Conservation (phyloP, 2,888 invertebrate species). For the Eumacrocentrus americanus region DNA sequence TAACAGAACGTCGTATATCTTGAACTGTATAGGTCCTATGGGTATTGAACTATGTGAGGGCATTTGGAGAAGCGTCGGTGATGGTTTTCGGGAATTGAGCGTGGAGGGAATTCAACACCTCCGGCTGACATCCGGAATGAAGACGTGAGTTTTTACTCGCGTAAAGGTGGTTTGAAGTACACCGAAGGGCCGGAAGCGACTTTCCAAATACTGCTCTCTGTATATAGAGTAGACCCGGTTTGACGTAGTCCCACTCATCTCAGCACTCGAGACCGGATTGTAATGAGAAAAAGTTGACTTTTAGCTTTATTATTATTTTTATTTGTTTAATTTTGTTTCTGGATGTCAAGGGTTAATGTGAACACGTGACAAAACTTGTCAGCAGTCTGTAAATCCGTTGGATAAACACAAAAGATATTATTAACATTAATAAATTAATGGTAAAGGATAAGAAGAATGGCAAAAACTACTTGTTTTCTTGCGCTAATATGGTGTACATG, state of each 20-base stretch:
- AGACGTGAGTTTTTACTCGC: neutral
- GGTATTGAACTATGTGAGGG: neutral
- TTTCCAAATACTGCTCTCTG: constrained; percentile 4
- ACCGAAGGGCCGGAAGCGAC: constrained; percentile 20
- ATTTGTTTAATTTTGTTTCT: neutral
- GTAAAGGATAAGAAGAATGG: neutral
- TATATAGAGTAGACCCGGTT: neutral
- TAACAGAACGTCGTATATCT: neutral
- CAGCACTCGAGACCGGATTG: neutral
- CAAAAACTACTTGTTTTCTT: too few species aligned
- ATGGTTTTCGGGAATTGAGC: too few species aligned
- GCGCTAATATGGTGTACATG: too few species aligned
- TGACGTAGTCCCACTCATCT: neutral
- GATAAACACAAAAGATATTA: neutral
- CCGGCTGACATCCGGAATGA: neutral
- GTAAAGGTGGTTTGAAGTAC: constrained; percentile 4
- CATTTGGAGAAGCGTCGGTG: neutral
- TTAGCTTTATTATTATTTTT: neutral
- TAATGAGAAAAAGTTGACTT: neutral
- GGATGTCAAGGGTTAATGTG: constrained; percentile 2
- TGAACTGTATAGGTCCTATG: constrained; percentile 6
- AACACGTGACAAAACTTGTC: constrained; percentile 3
- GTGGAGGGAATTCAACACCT: constrained; percentile 1
- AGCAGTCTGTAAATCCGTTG: neutral
- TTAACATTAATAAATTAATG: neutral